phyloP scores from a whole-genome alignment of 2,888 invertebrate species.

The Steinernema carpocapsae region DNA sequence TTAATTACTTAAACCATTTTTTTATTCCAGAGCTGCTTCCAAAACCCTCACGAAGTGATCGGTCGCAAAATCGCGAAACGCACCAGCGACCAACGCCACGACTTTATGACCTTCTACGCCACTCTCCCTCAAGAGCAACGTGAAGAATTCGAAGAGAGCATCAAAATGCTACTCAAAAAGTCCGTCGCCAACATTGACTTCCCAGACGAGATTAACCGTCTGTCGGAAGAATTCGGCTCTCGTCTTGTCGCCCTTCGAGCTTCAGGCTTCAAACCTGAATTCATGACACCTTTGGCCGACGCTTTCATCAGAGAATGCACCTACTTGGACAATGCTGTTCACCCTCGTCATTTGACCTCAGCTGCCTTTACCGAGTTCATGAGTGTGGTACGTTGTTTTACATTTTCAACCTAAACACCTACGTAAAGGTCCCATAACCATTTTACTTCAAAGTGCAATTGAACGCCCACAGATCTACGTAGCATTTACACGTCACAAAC shows the following conservation, averaged over 20 bases:
- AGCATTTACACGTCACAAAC: no score
- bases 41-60: constrained; percentile 60
- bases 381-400: constrained; percentile 50
- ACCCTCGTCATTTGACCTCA: constrained; percentile 60
- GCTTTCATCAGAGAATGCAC: constrained; percentile 59
- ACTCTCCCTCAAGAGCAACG: constrained; percentile 47
- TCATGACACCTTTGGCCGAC: constrained; percentile 50
- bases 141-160: constrained; percentile 58
- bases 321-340: constrained; percentile 56
- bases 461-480: no score
- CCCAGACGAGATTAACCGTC: constrained; percentile 53
- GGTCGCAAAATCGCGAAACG: constrained; percentile 59
- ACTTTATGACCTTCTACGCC: constrained; percentile 51
- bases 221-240: constrained; percentile 48
- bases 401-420: neutral
- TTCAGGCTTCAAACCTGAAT: constrained; percentile 51
- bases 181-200: constrained; percentile 58
- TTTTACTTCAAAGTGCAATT: no score
- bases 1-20: no score
- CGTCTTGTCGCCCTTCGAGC: constrained; percentile 44
- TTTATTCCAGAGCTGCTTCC: constrained; percentile 59
- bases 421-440: neutral
- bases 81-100: constrained; percentile 50
- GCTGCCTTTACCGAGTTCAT: constrained; percentile 61
- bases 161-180: constrained; percentile 60